Evolutionary conservation across 1,140 invertebrate species (phyloP).

Genomic region (Andricus grossulariae): DNA sequence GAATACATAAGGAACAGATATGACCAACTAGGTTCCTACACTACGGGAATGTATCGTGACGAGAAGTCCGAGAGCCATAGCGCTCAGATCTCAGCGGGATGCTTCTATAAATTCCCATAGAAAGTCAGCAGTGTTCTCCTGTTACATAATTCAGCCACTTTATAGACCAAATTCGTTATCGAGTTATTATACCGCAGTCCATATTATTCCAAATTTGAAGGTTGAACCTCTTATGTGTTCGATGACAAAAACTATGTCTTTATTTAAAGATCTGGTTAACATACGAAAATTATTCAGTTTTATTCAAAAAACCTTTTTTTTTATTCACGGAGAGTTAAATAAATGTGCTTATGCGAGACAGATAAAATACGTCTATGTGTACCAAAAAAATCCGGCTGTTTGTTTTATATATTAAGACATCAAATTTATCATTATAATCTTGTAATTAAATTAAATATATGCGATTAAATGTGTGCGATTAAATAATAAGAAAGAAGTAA

Average conservation of each 20-base stretch:
- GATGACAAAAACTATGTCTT: neutral
- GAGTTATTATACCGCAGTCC: conserved; percentile 6
- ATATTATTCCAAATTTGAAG: conserved; percentile 21
- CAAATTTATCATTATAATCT: no score
- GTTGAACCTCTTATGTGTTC: neutral
- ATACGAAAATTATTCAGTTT: neutral
- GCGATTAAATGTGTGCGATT: no score
- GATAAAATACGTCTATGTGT: no score
- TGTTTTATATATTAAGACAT: no score
- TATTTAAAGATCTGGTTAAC: neutral
- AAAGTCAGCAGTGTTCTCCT: conserved; percentile 9
- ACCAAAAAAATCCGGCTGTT: no score
- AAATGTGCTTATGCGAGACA: no score
- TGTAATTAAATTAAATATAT: no score
- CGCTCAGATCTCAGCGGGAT: conserved; percentile 29
- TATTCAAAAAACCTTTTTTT: no score
- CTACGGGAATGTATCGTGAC: conserved; percentile 18
- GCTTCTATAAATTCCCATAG: conserved; percentile 29
- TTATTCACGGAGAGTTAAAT: no score
- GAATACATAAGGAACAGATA: conserved; percentile 20
- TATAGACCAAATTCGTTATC: conserved; percentile 21
- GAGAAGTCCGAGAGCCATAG: conserved; percentile 11
- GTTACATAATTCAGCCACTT: conserved; percentile 24
- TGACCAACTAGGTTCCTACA: conserved; percentile 11
- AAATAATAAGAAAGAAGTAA: no score